A percentile compares a stretch with the other conserved stretches of the same genome.
phyloP scores from a whole-genome alignment of 1,140 invertebrate species.

The Popillia japonica region DNA sequence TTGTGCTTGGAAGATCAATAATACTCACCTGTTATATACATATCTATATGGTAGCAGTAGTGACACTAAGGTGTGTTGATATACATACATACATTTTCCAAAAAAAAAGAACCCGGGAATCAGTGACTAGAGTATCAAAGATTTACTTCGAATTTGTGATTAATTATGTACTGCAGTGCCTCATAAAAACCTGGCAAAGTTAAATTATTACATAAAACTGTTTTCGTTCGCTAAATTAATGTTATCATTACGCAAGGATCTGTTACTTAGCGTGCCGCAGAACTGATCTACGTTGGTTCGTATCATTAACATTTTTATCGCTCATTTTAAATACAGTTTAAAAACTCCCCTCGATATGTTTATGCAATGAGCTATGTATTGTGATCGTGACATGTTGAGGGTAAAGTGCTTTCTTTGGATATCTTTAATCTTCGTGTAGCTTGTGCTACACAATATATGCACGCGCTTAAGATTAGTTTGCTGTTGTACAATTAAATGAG shows the following conservation, averaged over 20 bases:
- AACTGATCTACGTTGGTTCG: slow-evolving; percentile 11
- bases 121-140: neutral
- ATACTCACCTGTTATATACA: no score
- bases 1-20: no score
- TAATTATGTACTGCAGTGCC: neutral
- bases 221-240: slow-evolving; percentile 26
- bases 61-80: no score
- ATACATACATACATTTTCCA: no score
- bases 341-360: slow-evolving; percentile 15
- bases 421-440: slow-evolving; percentile 5
- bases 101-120: neutral
- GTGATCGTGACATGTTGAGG: slow-evolving; percentile 6
- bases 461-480: neutral
- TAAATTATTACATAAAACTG: neutral
- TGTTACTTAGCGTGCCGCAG: slow-evolving; percentile 22
- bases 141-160: neutral
- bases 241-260: slow-evolving; percentile 12
- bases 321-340: slow-evolving; percentile 22
- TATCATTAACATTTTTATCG: slow-evolving; percentile 32
- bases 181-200: slow-evolving; percentile 1
- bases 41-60: no score
- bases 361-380: slow-evolving; percentile 4
- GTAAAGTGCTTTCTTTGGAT: neutral
- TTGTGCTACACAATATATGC: neutral
- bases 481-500: neutral